A percentile compares a stretch with the other conserved stretches of the same genome.
phyloP scores from a whole-genome alignment of 2,888 invertebrate genomes.

The Euzetes globulus region DNA sequence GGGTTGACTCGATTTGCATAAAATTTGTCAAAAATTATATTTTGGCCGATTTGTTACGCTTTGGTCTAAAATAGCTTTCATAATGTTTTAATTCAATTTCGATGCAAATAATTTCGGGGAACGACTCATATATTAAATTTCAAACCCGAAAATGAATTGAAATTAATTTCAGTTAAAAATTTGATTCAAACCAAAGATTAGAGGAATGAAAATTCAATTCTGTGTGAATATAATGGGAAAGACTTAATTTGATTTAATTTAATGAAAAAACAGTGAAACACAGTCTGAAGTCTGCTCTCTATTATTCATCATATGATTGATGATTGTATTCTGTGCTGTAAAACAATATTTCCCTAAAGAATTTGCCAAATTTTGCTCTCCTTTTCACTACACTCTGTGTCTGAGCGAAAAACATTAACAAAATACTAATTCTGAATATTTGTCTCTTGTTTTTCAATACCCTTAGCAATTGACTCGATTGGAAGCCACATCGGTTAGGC shows the following conservation, averaged over 20 bases:
- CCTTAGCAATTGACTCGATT: not conserved
- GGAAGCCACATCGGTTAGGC: not conserved
- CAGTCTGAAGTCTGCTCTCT: not conserved
- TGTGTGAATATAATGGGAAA: not conserved
- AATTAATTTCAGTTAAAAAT: no score
- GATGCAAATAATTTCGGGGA: no score
- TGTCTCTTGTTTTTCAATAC: not conserved
- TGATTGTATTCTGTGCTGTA: not conserved
- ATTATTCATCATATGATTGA: conserved; percentile 11
- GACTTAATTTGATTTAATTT: not conserved
- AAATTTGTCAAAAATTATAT: no score
- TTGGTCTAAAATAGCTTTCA: no score
- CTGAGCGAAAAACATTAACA: not conserved
- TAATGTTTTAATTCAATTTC: no score
- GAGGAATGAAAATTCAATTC: no score
- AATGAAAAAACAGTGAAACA: not conserved
- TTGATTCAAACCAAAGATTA: no score
- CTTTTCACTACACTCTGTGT: not conserved
- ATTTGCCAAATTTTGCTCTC: not conserved
- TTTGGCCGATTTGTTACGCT: no score
- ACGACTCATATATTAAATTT: no score
- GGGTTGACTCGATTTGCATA: no score
- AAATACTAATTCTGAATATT: not conserved
- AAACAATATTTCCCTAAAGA: conserved; percentile 11
- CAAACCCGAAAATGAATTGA: no score